These are phyloP conservation scores for Catharus ustulatus DNA, from an alignment of 2,797 vertebrate genomes.

Conservation along the genomic window DNA sequence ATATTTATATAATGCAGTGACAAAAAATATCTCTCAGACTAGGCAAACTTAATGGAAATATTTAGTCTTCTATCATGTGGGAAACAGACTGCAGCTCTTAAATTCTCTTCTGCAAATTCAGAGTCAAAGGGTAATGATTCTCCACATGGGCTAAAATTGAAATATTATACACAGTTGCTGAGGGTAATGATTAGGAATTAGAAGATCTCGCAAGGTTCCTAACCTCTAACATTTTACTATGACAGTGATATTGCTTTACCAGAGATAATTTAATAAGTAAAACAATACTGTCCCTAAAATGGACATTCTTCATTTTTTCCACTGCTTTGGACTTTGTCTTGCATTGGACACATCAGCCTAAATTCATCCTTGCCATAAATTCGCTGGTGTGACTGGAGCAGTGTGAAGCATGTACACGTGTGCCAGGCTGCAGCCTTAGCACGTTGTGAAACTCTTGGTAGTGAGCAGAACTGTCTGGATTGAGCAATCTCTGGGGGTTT, in stretches of 20 bases:
- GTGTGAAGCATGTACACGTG: neutral
- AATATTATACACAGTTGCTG: neutral
- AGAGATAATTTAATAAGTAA: slow-evolving; percentile 25
- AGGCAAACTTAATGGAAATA: slow-evolving; percentile 51
- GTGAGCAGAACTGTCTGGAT: neutral
- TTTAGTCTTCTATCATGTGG: slow-evolving; percentile 39
- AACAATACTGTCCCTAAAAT: neutral
- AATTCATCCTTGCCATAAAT: neutral
- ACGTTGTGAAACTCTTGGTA: neutral
- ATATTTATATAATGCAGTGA: slow-evolving; percentile 21
- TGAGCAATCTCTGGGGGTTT: neutral
- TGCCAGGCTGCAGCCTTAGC: neutral
- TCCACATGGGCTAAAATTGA: neutral
- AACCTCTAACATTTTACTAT: neutral
- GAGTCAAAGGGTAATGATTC: slow-evolving; percentile 39
- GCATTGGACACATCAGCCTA: neutral
- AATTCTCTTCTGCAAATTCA: neutral
- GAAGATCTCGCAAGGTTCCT: neutral
- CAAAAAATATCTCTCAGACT: slow-evolving; percentile 27
- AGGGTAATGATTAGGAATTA: neutral
- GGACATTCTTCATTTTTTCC: neutral
- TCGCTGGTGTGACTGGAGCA: neutral
- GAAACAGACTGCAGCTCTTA: slow-evolving; percentile 4
- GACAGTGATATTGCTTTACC: slow-evolving; percentile 23
- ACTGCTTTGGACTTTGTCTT: neutral